These are phyloP conservation scores for Steinernema feltiae DNA, from an alignment of 1,140 invertebrate genomes.

Conservation along the genomic window DNA sequence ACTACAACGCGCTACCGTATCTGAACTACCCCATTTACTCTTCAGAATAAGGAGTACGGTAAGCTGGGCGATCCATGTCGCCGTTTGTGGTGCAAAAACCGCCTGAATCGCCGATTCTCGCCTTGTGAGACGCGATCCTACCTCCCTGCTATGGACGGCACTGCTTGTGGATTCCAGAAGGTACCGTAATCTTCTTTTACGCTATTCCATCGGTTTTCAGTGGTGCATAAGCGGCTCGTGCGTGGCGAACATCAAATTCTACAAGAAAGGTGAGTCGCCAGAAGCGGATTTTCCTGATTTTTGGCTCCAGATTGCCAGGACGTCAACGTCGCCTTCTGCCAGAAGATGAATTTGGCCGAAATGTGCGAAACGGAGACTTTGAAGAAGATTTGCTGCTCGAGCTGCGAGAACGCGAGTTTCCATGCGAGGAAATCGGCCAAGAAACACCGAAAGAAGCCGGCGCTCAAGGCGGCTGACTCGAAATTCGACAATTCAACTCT, in stretches of 20 bases:
- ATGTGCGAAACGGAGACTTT: not conserved
- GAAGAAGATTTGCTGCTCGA: not conserved
- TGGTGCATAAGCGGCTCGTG: conserved; percentile 31
- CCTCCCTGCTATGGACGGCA: conserved; percentile 49
- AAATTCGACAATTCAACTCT: no score
- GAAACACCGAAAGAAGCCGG: not conserved
- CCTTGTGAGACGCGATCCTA: conserved; percentile 48
- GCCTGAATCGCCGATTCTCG: conserved; percentile 29
- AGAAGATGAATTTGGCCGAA: not conserved
- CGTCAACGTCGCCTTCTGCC: not conserved
- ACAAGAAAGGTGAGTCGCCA: not conserved
- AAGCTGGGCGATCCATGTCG: conserved; percentile 40
- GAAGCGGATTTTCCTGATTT: not conserved
- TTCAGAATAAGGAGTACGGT: conserved; percentile 28
- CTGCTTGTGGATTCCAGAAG: conserved; percentile 42
- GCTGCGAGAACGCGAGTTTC: not conserved
- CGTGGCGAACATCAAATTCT: conserved; percentile 27
- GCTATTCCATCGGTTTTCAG: conserved; percentile 20
- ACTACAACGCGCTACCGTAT: not conserved
- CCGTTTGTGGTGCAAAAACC: conserved; percentile 50
- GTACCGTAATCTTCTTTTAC: not conserved
- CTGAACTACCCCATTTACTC: not conserved
- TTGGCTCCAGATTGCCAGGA: not conserved
- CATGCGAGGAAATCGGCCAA: not conserved
- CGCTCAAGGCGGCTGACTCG: no score